These are phyloP conservation scores for Heterotilapia buettikoferi DNA, from an alignment of 2,113 vertebrate genomes.

Conservation along the genomic window DNA sequence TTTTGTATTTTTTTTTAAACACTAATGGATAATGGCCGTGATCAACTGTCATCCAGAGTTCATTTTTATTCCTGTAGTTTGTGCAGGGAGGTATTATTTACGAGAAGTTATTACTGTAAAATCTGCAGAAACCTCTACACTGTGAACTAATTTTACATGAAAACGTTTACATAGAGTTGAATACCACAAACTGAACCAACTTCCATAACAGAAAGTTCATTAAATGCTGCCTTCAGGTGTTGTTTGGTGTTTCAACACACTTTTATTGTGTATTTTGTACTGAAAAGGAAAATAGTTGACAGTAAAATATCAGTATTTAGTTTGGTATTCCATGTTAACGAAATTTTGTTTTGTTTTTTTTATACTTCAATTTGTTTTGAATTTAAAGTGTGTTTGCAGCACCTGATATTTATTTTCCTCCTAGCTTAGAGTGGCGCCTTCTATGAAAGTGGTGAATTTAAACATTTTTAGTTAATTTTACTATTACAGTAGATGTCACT, in stretches of 20 bases:
- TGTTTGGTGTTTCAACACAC: background rate
- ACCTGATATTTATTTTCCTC: background rate
- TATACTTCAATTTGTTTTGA: background rate
- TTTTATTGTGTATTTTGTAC: background rate
- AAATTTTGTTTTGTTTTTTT: background rate
- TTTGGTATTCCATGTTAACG: background rate
- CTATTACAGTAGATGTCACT: background rate
- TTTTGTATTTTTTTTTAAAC: background rate
- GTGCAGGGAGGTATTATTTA: background rate
- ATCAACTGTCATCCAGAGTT: background rate
- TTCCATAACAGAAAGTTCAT: background rate
- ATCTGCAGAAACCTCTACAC: background rate
- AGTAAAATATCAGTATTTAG: background rate
- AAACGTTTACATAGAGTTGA: background rate
- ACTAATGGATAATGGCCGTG: background rate
- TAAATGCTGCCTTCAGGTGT: conserved; percentile 16
- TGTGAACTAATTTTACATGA: background rate
- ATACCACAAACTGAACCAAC: background rate
- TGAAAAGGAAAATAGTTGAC: background rate
- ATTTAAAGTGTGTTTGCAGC: background rate
- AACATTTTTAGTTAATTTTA: background rate
- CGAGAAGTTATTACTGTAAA: background rate
- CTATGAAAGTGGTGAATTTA: background rate
- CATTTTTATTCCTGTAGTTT: background rate
- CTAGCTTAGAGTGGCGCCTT: background rate